phyloP scores from a whole-genome alignment of 2,888 invertebrate species.

The Morpho helenor region DNA sequence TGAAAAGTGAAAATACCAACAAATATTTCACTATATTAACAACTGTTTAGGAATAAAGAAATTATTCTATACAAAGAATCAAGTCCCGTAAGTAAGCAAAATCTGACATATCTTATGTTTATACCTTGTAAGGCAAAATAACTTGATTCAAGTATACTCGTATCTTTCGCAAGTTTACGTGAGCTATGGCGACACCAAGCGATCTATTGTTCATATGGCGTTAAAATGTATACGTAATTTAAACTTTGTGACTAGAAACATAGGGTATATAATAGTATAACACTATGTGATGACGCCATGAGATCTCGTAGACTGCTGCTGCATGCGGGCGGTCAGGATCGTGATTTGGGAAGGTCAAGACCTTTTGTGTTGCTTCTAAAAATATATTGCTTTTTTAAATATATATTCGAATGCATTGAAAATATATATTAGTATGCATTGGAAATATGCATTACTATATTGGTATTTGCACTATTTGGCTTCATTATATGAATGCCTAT shows the following conservation, averaged over 20 bases:
- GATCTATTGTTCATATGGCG: conserved; percentile 51
- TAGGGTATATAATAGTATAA: conserved; percentile 11
- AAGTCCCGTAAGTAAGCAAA: too few relatives aligned
- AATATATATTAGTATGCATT: too few relatives aligned
- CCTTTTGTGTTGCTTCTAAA: conserved; percentile 17
- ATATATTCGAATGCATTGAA: not conserved
- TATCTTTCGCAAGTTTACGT: conserved; percentile 68
- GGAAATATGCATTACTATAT: too few relatives aligned
- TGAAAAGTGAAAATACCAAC: too few relatives aligned
- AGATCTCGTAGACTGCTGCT: conserved; percentile 10
- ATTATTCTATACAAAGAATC: too few relatives aligned
- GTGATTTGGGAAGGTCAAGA: conserved; percentile 56
- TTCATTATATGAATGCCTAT: too few relatives aligned
- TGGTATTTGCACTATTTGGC: too few relatives aligned
- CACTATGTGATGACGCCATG: conserved; percentile 1
- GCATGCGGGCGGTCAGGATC: conserved; percentile 39
- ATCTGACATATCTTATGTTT: not conserved
- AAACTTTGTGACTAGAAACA: conserved; percentile 6
- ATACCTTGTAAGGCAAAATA: conserved; percentile 4
- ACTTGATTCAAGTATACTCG: conserved; percentile 24
- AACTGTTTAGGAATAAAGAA: too few relatives aligned
- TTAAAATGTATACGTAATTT: conserved; percentile 3
- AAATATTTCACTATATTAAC: too few relatives aligned
- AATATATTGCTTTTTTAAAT: not conserved
- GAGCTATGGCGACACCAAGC: conserved; percentile 60